These are phyloP conservation scores for Aptenodytes patagonicus DNA, from an alignment of 2,113 vertebrate genomes.

Conservation along the genomic window DNA sequence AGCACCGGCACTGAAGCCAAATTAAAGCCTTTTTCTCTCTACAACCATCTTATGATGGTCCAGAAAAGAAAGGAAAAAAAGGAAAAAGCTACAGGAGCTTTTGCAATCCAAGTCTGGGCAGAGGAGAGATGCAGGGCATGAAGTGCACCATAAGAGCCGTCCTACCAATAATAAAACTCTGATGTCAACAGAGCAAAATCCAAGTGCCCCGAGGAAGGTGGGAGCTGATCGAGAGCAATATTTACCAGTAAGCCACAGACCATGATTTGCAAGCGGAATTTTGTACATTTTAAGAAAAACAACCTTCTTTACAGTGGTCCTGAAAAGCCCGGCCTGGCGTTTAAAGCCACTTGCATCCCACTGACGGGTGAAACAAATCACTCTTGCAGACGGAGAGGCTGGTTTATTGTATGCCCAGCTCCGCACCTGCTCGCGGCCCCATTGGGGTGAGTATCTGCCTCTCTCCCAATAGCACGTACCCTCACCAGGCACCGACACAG, in stretches of 20 bases:
- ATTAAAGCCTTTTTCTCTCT: not conserved
- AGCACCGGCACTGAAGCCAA: not conserved
- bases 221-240: rapidly evolving
- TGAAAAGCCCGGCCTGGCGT: not conserved
- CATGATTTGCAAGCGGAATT: not conserved
- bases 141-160: not conserved
- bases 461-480: rapidly evolving
- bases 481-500: not conserved
- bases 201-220: not conserved
- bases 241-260: not conserved
- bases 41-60: not conserved
- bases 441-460: rapidly evolving
- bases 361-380: not conserved
- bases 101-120: not conserved
- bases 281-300: not conserved
- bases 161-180: not conserved
- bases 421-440: rapidly evolving
- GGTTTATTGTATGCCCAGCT: not conserved
- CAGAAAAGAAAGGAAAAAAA: too few relatives aligned
- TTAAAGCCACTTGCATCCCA: not conserved
- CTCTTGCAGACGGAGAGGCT: not conserved
- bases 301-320: not conserved
- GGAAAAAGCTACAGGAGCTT: not conserved
- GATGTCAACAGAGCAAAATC: not conserved
- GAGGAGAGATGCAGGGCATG: rapidly evolving